Evolutionary conservation across 2,113 vertebrate genomes (phyloP), one percentile per base, ranked within the genome.

Genomic region (Synchiropus splendidus): DNA sequence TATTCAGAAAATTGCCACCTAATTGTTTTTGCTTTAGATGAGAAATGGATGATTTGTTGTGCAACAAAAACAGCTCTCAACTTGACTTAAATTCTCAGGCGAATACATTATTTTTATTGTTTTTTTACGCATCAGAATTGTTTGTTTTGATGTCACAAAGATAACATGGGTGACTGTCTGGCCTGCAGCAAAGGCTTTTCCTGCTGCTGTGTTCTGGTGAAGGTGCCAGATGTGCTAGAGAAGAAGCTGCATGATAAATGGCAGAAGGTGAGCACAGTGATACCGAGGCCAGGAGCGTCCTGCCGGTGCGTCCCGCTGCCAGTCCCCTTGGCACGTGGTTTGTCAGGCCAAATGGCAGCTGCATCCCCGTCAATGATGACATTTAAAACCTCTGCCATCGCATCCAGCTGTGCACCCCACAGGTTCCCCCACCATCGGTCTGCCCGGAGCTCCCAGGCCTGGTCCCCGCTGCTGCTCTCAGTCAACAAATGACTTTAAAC

Each of bases 311-410:
- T 72, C 67, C 68, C 27, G 45, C 63, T 70, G 64, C 66, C 74
- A 65, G 62, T 67, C 67, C 67, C 21, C 79, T 75, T 64, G 70
- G 72, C 77, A 72, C 68, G 67, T 64, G 49, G 69, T 62, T 58
- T 41, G 50, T 65, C 69, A 65, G 63, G 71, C 68, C 70, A 81
- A 83, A 83, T 81, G 78, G 78, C 79, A 81, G 31, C 64, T 33
- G 48, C 57, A 42, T 66, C 55, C 75, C 76, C 75, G 67, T 74
- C 71, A 70, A 70, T 49, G 48, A 61, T 86, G 85, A 84, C 82
- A 86, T 86, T 86, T 86, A 75, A 81, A 84, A 75, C 76, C 67
- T 70, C 63, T 70, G 78, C 75, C 67, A 70, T 57, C 49, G 39
- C 58, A 69, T 73, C 81, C 83, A 86, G 82, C 79, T 85, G 82